Evolutionary conservation across 2,888 invertebrate species (phyloP), one percentile per base, ranked within the genome.

Genomic region (Orthosia incerta): DNA sequence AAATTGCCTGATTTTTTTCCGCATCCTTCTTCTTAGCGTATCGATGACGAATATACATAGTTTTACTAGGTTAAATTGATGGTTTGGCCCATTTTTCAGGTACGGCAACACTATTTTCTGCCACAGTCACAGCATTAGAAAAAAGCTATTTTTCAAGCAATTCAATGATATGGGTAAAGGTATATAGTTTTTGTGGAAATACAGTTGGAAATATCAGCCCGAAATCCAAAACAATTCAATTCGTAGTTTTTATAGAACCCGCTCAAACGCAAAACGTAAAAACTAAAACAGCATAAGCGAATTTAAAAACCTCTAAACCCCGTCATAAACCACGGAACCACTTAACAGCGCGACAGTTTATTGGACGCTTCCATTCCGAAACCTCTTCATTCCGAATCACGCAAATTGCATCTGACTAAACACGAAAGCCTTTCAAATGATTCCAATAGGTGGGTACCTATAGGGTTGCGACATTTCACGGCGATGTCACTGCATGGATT

Each of bases 391-490:
- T 71, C 62, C 20, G 61, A 65, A 69, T 71, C 62, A 75, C 26
- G n/a, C 9, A 65, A 81, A 81, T 69, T 68, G 79, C 74, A 71
- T 70, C 59, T 56, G 55, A 67, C 68, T 70, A 53, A 56, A 74
- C 60, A 57, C 48, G 39, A 70, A 60, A 39, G n/a, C 31, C 20
- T 64, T 55, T 59, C 48, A 75, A 59, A 68, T n/a, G 53, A 55
- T 55, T 59, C 48, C 61, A 62, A 20, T 20, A 45, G 60, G 50
- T 46, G n/a, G n/a, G n/a, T 39, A 39, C 39, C 9, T 39, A 15
- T 68, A 59, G 76, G 59, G 68, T 0, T 73, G 72, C 50, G 39
- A 61, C 51, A 69, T 51, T 65, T 53, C 50, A 65, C 73, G 64
- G 71, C 59, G 70, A 70, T 74, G 55, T 66, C 50, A 62, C 20